phyloP scores from a whole-genome alignment of 2,797 vertebrate species.

The Chelmon rostratus region DNA sequence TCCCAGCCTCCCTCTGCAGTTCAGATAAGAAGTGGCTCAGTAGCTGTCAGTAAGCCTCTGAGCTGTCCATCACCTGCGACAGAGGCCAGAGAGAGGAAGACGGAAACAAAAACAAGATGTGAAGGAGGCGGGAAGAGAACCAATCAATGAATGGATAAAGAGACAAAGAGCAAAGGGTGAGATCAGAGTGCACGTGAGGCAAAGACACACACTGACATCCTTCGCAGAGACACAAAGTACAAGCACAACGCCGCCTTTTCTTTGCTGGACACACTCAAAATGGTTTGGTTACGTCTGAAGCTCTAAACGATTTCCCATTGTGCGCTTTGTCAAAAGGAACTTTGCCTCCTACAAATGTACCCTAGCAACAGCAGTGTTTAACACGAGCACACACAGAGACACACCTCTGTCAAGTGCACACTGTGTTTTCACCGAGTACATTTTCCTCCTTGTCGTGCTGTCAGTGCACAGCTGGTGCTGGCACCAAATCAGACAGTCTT shows the following conservation, averaged over 20 bases:
- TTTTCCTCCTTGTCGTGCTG: conserved; percentile 33
- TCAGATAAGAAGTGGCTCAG: conserved; percentile 61
- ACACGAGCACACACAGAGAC: conserved; percentile 35
- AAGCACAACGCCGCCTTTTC: background rate
- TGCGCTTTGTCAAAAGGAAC: conserved; percentile 84
- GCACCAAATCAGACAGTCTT: conserved; percentile 46
- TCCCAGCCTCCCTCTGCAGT: conserved; percentile 52
- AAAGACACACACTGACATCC: background rate
- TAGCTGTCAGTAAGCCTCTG: conserved; percentile 55
- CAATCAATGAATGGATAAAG: conserved; percentile 2
- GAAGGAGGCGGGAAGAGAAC: background rate
- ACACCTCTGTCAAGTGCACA: conserved; percentile 44
- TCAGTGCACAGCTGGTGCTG: conserved; percentile 61
- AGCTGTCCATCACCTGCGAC: conserved; percentile 72
- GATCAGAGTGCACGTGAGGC: conserved; percentile 14
- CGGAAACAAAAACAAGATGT: background rate
- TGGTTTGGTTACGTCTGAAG: conserved; percentile 57
- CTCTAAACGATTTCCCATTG: conserved; percentile 84
- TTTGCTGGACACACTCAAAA: conserved; percentile 27
- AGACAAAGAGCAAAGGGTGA: background rate
- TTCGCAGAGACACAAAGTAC: background rate
- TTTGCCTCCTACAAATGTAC: conserved; percentile 48
- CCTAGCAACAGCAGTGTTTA: conserved; percentile 48
- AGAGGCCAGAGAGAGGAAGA: conserved; percentile 1
- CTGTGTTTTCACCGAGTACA: conserved; percentile 34